Percentiles rank a stretch among this genome's conserved stretches.
Conservation (phyloP, 1,140 invertebrate genomes). For the Drosophila melanica region DNA sequence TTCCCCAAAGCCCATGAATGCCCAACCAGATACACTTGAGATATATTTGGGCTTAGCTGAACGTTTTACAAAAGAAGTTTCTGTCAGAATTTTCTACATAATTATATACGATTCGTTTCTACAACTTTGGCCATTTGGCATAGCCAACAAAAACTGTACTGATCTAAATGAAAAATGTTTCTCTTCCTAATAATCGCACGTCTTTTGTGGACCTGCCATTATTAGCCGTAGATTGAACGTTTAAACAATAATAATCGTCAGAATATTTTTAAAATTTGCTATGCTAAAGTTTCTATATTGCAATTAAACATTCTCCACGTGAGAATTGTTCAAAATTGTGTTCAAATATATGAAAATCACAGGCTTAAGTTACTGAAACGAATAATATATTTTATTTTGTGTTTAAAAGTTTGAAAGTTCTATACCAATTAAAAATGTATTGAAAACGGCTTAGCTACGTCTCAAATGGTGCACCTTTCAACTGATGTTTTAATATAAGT, state of each 20-base stretch:
- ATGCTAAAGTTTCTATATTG: slow-evolving; percentile 38
- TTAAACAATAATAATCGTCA: slow-evolving; percentile 67
- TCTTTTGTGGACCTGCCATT: slow-evolving; percentile 31
- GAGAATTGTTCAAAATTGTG: slow-evolving; percentile 55
- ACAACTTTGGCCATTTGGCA: slow-evolving; percentile 41
- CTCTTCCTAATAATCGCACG: slow-evolving; percentile 52
- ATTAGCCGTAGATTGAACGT: slow-evolving; percentile 64
- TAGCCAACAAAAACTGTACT: slow-evolving; percentile 68
- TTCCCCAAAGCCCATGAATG: slow-evolving; percentile 62
- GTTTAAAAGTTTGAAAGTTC: not conserved
- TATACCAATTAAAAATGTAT: slow-evolving; percentile 27
- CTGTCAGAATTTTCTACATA: slow-evolving; percentile 5
- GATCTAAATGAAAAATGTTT: slow-evolving; percentile 77
- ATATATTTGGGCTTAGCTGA: slow-evolving; percentile 59
- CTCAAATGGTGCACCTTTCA: slow-evolving; percentile 48
- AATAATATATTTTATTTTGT: slow-evolving; percentile 7
- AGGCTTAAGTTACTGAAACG: not conserved
- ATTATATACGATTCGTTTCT: slow-evolving; percentile 5
- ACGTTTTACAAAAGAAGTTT: slow-evolving; percentile 46
- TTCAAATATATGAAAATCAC: slow-evolving; percentile 20
- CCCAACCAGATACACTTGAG: slow-evolving; percentile 26
- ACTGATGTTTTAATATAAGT: slow-evolving; percentile 46
- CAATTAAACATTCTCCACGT: slow-evolving; percentile 54
- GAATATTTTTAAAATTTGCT: slow-evolving; percentile 67
- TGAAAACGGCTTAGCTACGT: slow-evolving; percentile 21